Evolutionary conservation across 2,113 vertebrate genomes (phyloP).

Genomic region (Uria lomvia): DNA sequence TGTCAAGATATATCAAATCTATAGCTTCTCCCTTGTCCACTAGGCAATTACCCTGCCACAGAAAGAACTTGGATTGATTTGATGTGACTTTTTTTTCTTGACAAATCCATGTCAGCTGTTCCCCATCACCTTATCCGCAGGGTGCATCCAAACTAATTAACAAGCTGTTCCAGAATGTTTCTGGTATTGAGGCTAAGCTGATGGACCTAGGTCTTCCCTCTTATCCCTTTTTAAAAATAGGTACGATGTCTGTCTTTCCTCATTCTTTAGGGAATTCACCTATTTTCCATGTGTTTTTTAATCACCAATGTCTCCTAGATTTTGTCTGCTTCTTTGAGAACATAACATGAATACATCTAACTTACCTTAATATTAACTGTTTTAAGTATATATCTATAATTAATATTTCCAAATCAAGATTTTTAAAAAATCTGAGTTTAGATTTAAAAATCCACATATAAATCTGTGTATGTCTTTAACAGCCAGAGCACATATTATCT

Average conservation of each 20-base stretch:
- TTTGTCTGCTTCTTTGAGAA: background rate
- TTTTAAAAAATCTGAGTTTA: background rate
- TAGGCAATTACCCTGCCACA: conserved; percentile 25
- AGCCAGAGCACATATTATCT: background rate
- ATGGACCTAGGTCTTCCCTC: background rate
- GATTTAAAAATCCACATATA: background rate
- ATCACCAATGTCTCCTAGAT: background rate
- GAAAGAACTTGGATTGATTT: conserved; percentile 42
- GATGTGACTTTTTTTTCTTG: conserved; percentile 23
- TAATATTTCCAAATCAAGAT: background rate
- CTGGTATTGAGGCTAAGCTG: background rate
- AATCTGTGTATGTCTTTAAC: background rate
- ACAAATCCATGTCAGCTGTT: conserved; percentile 43
- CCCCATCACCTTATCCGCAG: background rate
- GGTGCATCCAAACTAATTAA: conserved; percentile 53
- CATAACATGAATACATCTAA: background rate
- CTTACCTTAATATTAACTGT: background rate
- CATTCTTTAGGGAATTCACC: background rate
- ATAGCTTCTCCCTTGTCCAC: conserved; percentile 19
- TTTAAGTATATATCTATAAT: background rate
- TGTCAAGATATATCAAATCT: conserved; percentile 48
- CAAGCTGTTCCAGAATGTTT: conserved; percentile 22
- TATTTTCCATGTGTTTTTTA: background rate
- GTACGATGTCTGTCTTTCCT: background rate
- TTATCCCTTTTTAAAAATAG: conserved; percentile 14